Conservation (phyloP, 2,888 invertebrate species). For the Drosophila greeni region DNA sequence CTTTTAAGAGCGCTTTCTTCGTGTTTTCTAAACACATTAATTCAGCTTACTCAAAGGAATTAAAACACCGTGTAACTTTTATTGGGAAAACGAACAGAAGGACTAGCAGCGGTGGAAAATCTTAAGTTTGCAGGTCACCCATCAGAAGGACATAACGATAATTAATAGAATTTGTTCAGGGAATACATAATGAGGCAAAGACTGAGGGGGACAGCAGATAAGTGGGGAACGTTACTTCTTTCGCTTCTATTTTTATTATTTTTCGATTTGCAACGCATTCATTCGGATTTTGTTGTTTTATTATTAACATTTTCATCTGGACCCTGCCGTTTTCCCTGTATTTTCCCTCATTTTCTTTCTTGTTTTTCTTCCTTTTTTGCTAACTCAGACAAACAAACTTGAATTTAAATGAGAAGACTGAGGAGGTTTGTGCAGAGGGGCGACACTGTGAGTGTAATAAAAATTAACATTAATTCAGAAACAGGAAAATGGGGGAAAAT, state of each 20-base stretch:
- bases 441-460: constrained; percentile 63
- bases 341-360: constrained; percentile 11
- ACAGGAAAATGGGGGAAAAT: constrained; percentile 46
- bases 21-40: constrained; percentile 4
- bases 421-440: neutral
- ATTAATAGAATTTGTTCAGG: constrained; percentile 78
- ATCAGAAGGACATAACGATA: constrained; percentile 77
- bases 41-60: constrained; percentile 21
- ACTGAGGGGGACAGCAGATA: constrained; percentile 6
- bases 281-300: constrained; percentile 55
- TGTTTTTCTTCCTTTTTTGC: constrained; percentile 17
- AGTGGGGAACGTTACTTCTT: neutral
- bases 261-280: constrained; percentile 67
- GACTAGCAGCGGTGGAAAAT: constrained; percentile 47
- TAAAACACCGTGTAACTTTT: constrained; percentile 53
- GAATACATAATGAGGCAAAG: constrained; percentile 77
- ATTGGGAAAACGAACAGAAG: constrained; percentile 26
- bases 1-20: neutral
- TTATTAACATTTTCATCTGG: constrained; percentile 55
- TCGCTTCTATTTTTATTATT: constrained; percentile 65
- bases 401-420: constrained; percentile 59
- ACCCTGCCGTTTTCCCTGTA: constrained; percentile 5
- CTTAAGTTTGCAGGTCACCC: constrained; percentile 57
- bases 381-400: constrained; percentile 49
- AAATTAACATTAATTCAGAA: constrained; percentile 73